Base-by-base conservation (phyloP, 2,113 vertebrate genomes). In the Psephotus haematonotus region DNA sequence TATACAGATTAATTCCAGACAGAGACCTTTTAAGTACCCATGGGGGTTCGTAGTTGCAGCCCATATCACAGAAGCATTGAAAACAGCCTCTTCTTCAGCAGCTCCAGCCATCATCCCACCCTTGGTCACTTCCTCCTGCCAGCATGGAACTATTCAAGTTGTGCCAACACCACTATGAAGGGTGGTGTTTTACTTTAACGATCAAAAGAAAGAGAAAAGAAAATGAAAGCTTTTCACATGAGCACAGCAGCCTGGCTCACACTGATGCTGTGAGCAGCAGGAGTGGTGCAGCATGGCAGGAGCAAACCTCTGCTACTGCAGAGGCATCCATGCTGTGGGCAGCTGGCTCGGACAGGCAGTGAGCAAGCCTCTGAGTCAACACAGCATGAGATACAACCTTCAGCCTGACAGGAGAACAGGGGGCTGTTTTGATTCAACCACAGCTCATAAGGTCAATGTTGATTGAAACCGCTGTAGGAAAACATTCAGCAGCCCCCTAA, bases 371-470 rank as follows among this genome's bases (percentile, higher is more conserved):
- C n/a, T 43, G 39, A 82, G 70, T 41, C 27, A 28, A 19, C 18
- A 33, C 37, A 64, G 62, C 13, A 23, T 2, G 1, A 65, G 43
- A 29, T 1, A 0, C 24, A 52, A 52, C n/a, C 3, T 1, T 15
- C 25, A 75, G 31, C 55, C 44, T 53, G 67, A 47, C 2, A 1
- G 6, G 13, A 31, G 24, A 75, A 63, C 13, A 23, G 16, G 9
- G 49, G 17, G 35, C 22, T 35, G 18, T 59, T 87, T 84, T 91
- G 64, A 55, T 60, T 68, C 44, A 65, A 47, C 10, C 1, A 1
- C n/a, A 75, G 29, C 29, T 76, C 62, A 37, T 46, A 19, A 0
- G 3, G 49, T 70, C 67, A 60, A 7, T 49, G 68, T 65, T 76
- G 39, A 75, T 11, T 29, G n/a, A 92, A 81, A 69, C 44, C 70